These are phyloP conservation scores for Gorsachius goisagi DNA, from an alignment of 2,113 vertebrate genomes.

Conservation along the genomic window DNA sequence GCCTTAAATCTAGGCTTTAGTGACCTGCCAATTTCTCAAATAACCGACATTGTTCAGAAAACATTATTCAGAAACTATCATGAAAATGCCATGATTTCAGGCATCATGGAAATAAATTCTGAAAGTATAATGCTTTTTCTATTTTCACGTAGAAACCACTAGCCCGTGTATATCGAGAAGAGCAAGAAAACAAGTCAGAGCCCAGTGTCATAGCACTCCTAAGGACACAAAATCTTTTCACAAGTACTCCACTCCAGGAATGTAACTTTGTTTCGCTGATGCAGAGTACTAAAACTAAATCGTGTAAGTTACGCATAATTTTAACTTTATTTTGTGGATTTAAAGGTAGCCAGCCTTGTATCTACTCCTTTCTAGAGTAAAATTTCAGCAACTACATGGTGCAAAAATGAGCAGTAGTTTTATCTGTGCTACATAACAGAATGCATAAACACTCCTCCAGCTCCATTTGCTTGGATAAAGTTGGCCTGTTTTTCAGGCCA, in stretches of 20 bases:
- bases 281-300: not conserved
- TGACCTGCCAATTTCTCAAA: not conserved
- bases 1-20: not conserved
- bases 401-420: not conserved
- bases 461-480: not conserved
- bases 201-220: not conserved
- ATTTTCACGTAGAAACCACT: not conserved
- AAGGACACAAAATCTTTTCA: not conserved
- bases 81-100: not conserved
- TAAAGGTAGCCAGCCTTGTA: not conserved
- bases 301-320: rapidly evolving
- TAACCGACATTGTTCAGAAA: not conserved
- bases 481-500: constrained; percentile 5
- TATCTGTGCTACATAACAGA: not conserved
- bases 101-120: not conserved
- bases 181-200: not conserved
- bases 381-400: not conserved
- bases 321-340: not conserved
- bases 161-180: not conserved
- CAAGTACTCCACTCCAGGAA: too few relatives aligned
- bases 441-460: not conserved
- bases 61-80: too few relatives aligned
- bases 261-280: rapidly evolving
- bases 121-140: not conserved
- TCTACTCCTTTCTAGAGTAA: not conserved